Evolutionary conservation across 2,888 invertebrate species (phyloP).

Genomic region (Lasioglossum pauxillum): DNA sequence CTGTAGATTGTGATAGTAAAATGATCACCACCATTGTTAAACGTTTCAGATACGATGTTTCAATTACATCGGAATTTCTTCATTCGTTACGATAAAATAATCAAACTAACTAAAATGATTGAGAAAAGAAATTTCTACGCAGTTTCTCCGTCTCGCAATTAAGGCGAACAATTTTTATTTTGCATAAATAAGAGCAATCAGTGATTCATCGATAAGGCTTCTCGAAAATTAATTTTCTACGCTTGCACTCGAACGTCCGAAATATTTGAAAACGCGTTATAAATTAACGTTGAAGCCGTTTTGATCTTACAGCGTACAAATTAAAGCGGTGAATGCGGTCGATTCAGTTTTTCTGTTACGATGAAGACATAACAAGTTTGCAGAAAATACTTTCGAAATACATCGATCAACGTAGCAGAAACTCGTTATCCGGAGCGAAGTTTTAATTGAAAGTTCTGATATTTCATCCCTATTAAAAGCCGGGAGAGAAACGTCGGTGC

Average conservation of each 20-base stretch:
- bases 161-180: neutral
- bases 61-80: no score
- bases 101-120: neutral
- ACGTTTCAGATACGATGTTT: neutral
- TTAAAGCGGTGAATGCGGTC: neutral
- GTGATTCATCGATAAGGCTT: no score
- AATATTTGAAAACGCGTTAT: neutral
- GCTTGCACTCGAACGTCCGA: neutral
- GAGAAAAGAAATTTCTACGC: neutral
- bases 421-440: slow-evolving; percentile 5
- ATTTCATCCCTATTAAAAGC: slow-evolving; percentile 1
- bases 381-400: neutral
- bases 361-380: neutral
- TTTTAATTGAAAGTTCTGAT: slow-evolving; percentile 5
- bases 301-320: neutral
- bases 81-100: no score
- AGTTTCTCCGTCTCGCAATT: no score
- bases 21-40: neutral
- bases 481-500: neutral
- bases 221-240: no score
- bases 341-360: neutral
- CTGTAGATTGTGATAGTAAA: no score
- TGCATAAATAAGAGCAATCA: neutral
- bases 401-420: slow-evolving; percentile 11
- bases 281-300: neutral